Base-by-base conservation (phyloP, 2,888 invertebrate genomes). In the Dasypogon diadema region DNA sequence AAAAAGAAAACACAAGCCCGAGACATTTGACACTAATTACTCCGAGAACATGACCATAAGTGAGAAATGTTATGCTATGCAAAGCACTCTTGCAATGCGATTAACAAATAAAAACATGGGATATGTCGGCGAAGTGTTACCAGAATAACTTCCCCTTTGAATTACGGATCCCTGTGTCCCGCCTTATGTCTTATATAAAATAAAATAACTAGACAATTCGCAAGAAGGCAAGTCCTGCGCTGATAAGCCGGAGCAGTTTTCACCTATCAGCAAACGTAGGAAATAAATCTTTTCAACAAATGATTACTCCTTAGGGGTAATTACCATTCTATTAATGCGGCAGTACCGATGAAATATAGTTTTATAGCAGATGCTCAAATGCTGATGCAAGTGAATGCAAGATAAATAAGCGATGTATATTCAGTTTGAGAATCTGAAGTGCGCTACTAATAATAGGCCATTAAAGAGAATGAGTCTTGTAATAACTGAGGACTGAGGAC, bases 391-490 rank as follows among this genome's bases (percentile, higher is more conserved):
- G 37, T 37, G 37, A 34, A 60, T 60, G 37, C 18, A 60, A 60
- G 60, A 60, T 60, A 60, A 60, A 60, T 60, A 60, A 60, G 60
- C 37, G 60, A 60, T 60, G 60, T 21, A n/a, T 34, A 60, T 60
- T 60, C 60, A 37, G 34, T 60, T 60, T 34, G 60, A 60, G 60
- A 26, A 34, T 60, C 37, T 18, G 60, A 60, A 60, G n/a, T 21
- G 60, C 37, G 60, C 37, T 60, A 60, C 60, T 60, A 60, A 60
- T 60, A 60, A 60, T 60, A 60, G 60, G 60, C 60, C 37, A 60
- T 60, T 60, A 60, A 60, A 21, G 60, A 34, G 37, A 60, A 37
- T 60, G 60, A 60, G 37, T 60, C 60, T 60, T 60, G 60, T 60
- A 60, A 60, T 60, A 37, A 34, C 60, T 37, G 26, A 37, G 37